Evolutionary conservation across 2,113 vertebrate genomes (phyloP).

Genomic region (Oryctolagus cuniculus): mOryCun1.1 NC_091442.1:20640001-20640500

Average conservation of each 20-base stretch:
- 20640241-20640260: not conserved
- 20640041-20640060: not conserved
- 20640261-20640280: not conserved
- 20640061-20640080: not conserved
- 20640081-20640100: not conserved
- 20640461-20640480: not conserved
- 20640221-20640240: not conserved
- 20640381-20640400: not conserved
- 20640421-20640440: not conserved
- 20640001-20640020: not conserved
- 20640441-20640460: not conserved
- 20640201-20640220: not conserved
- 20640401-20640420: not conserved
- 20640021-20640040: constrained; percentile 27
- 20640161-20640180: constrained; percentile 8
- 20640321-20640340: not conserved
- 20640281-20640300: not conserved
- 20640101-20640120: not conserved
- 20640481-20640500: not conserved
- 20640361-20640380: not conserved
- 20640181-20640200: constrained; percentile 32
- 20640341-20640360: not conserved
- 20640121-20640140: constrained; percentile 43
- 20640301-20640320: not conserved
- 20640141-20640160: not conserved